A percentile compares a stretch with the other conserved stretches of the same genome.
Evolutionary conservation across 2,888 invertebrate species (phyloP).

Genomic region (Troides helena): DNA sequence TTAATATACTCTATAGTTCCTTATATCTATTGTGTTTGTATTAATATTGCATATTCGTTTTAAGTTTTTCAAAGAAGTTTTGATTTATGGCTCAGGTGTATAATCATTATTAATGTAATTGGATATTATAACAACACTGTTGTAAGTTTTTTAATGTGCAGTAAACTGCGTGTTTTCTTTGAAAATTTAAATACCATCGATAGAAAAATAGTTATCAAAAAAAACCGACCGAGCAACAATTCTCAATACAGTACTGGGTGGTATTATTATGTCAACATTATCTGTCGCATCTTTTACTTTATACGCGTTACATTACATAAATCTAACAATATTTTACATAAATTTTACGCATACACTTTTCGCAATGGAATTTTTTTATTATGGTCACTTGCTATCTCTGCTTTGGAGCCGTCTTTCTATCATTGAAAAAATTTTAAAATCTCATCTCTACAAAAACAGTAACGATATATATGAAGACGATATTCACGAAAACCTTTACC

Average conservation of each 20-base stretch:
- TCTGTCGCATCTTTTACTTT: background rate
- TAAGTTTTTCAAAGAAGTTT: background rate
- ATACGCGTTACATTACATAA: background rate
- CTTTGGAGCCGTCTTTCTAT: slow-evolving; percentile 5
- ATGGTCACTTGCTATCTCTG: slow-evolving; percentile 13
- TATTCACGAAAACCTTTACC: background rate
- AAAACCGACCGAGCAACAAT: background rate
- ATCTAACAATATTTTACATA: background rate
- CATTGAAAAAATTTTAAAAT: background rate
- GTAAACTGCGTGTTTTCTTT: slow-evolving; percentile 5
- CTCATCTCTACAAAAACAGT: background rate
- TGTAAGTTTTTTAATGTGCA: slow-evolving; percentile 1
- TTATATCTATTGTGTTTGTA: slow-evolving; percentile 1
- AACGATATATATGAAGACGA: background rate
- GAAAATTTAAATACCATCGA: slow-evolving; percentile 12
- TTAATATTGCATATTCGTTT: background rate
- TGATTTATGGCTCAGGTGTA: background rate
- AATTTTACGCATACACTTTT: background rate
- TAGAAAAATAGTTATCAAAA: background rate
- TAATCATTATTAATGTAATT: background rate
- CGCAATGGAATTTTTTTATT: slow-evolving; percentile 1
- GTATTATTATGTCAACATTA: background rate
- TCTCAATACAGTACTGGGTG: background rate
- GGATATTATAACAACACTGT: background rate
- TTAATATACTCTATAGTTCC: background rate